Evolutionary conservation across 1,140 invertebrate genomes (phyloP), one percentile per base, ranked within the genome.

Genomic region (Chymomyza costata): DNA sequence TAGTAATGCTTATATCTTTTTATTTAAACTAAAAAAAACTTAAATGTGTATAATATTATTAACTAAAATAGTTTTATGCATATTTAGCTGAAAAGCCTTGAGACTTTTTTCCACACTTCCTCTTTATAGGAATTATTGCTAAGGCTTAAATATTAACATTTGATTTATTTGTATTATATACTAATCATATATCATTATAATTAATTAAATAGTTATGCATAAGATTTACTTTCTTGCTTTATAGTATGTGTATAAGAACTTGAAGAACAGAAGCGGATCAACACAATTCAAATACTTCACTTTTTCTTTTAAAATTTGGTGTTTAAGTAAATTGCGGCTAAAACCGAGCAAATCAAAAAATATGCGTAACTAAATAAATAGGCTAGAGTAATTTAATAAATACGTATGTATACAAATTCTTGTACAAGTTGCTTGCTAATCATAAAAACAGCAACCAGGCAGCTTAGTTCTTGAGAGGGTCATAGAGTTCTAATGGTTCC

Each of bases 61-160:
- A 76, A 39, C 60, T 76, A 69, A 73, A 15, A 1, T 57, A 51
- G 39, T 51, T 46, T 44, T 56, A 39, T 49, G 21, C 18, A 38
- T 47, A 48, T 45, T 47, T 46, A 55, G 45, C 49, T 68, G 55
- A 64, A 39, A 59, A 51, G 60, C 50, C 49, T 52, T 39, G 48
- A 13, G 15, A 54, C 34, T 48, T 49, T 28, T 52, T 14, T 53
- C 34, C 17, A 15, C 8, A 30, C 15, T 35, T 19, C 25, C 18
- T 11, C 32, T 32, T 35, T 53, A 45, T 56, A 28, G n/a, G n/a
- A n/a, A n/a, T 34, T 62, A 68, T 46, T 53, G 57, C 17, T 50
- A 49, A 18, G 21, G 52, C 70, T 74, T 74, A 76, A 38, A 43
- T 31, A 38, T 40, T 69, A 74, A 76, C 70, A 76, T 69, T 59